Percentiles rank a stretch among this genome's conserved stretches.
Conservation (phyloP, 2,113 vertebrate species). For the Mus musculus region GRCm39 chr13:42225501-42226000, state of each 20-base stretch:
- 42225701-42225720: neutral
- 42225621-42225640: neutral
- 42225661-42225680: neutral
- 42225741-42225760: neutral
- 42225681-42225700: neutral
- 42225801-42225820: neutral
- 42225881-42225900: neutral
- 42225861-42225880: neutral
- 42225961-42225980: too few relatives aligned
- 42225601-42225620: neutral
- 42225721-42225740: neutral
- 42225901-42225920: too few relatives aligned
- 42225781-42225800: neutral
- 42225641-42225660: neutral
- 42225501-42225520: neutral
- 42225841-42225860: neutral
- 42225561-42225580: neutral
- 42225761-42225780: neutral
- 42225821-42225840: neutral
- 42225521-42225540: neutral
- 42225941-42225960: neutral
- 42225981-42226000: neutral
- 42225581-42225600: neutral
- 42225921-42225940: neutral
- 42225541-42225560: constrained; percentile 23